Evolutionary conservation across 2,888 invertebrate species (phyloP).

Genomic region (Acholoe squamosa): DNA sequence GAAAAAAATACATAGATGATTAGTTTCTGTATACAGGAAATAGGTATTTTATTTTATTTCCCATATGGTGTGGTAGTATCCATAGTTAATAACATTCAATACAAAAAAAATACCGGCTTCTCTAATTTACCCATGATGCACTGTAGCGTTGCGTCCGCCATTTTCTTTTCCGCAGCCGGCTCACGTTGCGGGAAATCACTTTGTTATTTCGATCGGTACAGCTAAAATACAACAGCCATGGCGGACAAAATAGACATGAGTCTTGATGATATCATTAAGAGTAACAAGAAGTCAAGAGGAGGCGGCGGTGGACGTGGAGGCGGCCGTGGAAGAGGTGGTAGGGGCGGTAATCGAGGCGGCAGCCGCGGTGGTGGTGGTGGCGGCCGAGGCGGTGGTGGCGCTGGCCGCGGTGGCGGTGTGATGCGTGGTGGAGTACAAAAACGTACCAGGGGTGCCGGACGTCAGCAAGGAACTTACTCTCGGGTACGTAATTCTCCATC

Average conservation of each 20-base stretch:
- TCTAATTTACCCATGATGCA: constrained; percentile 45
- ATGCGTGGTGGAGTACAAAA: constrained; percentile 80
- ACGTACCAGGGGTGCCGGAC: constrained; percentile 69
- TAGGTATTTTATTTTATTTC: background rate
- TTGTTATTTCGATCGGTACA: background rate
- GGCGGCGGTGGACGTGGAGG: constrained; percentile 84
- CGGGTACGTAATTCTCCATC: constrained; percentile 87
- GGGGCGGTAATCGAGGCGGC: constrained; percentile 83
- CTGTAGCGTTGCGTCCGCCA: constrained; percentile 61
- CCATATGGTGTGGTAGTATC: background rate
- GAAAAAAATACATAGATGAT: no score
- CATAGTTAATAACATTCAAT: background rate
- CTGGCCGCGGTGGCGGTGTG: constrained; percentile 79
- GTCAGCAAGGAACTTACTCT: constrained; percentile 79
- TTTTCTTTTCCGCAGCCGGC: constrained; percentile 49
- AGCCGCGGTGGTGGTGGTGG: constrained; percentile 84
- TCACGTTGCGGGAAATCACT: constrained; percentile 16
- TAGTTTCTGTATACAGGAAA: no score
- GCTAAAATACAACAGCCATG: constrained; percentile 59
- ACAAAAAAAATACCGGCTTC: background rate
- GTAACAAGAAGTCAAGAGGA: constrained; percentile 83
- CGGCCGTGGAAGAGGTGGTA: constrained; percentile 82
- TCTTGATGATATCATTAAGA: constrained; percentile 96
- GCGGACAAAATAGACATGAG: constrained; percentile 96
- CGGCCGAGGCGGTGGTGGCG: constrained; percentile 79